Percentiles rank a stretch among this genome's conserved stretches.
Conservation (phyloP, 2,888 invertebrate genomes). For the Nematopogon swammerdamellus region DNA sequence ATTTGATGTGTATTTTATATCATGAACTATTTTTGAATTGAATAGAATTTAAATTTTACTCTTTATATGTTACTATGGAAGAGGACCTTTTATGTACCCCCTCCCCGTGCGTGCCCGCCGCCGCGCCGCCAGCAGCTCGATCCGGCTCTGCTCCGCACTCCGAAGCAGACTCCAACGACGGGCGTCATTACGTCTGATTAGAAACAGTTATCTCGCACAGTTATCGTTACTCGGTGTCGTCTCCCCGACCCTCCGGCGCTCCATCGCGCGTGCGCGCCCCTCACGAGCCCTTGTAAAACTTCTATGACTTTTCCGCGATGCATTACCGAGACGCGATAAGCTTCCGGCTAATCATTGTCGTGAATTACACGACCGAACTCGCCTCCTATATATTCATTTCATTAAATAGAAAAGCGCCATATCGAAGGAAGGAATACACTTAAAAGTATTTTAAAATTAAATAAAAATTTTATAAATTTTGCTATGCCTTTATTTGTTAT, state of each 20-base stretch:
- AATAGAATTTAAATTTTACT: no score
- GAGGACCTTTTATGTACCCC: background rate
- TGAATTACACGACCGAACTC: slow-evolving; percentile 26
- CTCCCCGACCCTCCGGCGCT: background rate
- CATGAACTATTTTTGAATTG: no score
- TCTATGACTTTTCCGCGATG: slow-evolving; percentile 38
- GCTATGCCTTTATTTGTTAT: no score
- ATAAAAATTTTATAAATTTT: no score
- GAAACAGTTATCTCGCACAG: slow-evolving; percentile 49
- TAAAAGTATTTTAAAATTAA: no score
- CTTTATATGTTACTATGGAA: no score
- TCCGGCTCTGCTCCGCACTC: no score
- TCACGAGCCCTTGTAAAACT: slow-evolving; percentile 49
- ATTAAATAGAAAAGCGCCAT: background rate
- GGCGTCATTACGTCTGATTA: slow-evolving; percentile 45
- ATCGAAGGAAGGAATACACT: no score
- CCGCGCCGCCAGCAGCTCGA: slow-evolving; percentile 4
- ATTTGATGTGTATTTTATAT: no score
- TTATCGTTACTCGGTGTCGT: slow-evolving; percentile 32
- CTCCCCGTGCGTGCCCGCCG: background rate
- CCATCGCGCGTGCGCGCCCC: slow-evolving; percentile 18
- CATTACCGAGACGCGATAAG: slow-evolving; percentile 33
- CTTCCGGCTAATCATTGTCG: slow-evolving; percentile 32
- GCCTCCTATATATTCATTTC: slow-evolving; percentile 12
- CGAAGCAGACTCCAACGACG: no score